Conservation (phyloP, 2,113 vertebrate genomes). For the Macroglossus sobrinus region DNA sequence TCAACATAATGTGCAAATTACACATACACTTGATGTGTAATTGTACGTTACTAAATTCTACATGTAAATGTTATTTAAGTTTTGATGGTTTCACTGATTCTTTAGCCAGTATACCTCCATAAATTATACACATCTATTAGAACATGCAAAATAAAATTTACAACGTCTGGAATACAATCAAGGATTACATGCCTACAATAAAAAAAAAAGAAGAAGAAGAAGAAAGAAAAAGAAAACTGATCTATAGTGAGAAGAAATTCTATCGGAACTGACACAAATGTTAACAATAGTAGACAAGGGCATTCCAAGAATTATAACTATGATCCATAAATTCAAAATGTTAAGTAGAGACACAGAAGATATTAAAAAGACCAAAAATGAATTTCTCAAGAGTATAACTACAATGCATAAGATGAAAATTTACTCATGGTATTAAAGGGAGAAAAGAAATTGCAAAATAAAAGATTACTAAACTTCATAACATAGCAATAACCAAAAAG, state of each 20-base stretch:
- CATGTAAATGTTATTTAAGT: background rate
- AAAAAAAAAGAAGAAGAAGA: background rate
- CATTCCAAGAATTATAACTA: background rate
- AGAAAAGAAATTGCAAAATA: background rate
- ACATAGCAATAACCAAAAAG: background rate
- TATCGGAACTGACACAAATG: background rate
- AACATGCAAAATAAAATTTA: background rate
- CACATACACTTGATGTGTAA: conserved; percentile 21
- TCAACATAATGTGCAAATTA: conserved; percentile 29
- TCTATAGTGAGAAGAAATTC: background rate
- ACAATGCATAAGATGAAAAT: background rate
- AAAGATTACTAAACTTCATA: background rate
- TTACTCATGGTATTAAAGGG: background rate
- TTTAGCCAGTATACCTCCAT: background rate
- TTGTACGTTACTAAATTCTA: background rate
- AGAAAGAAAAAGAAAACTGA: background rate
- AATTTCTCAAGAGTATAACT: conserved; percentile 8
- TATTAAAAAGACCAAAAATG: background rate
- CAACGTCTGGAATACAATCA: background rate
- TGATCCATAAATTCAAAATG: background rate
- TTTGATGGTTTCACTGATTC: background rate
- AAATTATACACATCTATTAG: background rate
- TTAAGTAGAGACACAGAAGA: background rate
- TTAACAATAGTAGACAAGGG: background rate
- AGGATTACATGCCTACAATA: background rate